A percentile compares a stretch with the other conserved stretches of the same genome.
Evolutionary conservation across 2,797 vertebrate species (phyloP).

Genomic region (Apodemus agrarius): DNA sequence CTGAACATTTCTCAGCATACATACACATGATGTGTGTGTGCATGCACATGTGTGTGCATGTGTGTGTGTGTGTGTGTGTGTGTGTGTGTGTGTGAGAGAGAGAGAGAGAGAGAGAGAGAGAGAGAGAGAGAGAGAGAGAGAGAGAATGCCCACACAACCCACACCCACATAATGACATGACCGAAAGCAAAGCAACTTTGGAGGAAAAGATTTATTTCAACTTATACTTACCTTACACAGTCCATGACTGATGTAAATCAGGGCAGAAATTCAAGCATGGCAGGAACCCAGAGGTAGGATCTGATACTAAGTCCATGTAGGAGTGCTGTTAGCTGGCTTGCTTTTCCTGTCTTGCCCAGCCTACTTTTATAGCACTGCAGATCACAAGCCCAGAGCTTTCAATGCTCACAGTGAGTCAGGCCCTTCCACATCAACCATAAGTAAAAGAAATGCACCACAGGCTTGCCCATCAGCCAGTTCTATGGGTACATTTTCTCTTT

Average conservation of each 20-base stretch:
- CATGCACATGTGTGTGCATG: neutral
- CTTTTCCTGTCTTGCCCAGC: neutral
- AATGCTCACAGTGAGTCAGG: neutral
- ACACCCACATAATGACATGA: neutral
- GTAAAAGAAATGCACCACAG: neutral
- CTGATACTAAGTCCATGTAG: neutral
- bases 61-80: neutral
- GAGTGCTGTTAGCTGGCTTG: neutral
- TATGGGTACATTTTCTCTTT: neutral
- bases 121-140: no score
- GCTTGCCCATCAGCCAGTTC: neutral
- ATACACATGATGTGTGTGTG: neutral
- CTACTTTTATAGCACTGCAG: neutral
- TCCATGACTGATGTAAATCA: neutral
- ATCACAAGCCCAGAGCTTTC: neutral
- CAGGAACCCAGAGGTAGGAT: neutral
- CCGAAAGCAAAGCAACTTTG: neutral
- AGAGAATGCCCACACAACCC: no score
- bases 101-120: no score
- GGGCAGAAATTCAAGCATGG: neutral
- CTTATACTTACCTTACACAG: neutral
- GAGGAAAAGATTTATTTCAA: neutral
- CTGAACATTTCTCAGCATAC: neutral
- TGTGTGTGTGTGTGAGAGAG: neutral
- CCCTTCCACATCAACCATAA: neutral